These are phyloP conservation scores for Apeira syringaria DNA, from an alignment of 2,888 invertebrate genomes.

Conservation along the genomic window DNA sequence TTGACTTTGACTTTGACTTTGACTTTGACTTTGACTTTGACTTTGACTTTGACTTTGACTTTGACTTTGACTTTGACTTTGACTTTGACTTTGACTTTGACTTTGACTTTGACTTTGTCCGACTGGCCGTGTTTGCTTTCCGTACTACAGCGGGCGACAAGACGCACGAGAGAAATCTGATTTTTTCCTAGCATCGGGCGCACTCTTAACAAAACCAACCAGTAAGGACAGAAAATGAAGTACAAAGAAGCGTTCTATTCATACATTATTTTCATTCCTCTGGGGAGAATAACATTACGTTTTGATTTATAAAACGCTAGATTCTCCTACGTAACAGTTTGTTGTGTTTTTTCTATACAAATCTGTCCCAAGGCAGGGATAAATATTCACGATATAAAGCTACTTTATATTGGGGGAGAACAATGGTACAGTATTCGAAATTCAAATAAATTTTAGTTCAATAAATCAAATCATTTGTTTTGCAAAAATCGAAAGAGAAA, in stretches of 20 bases:
- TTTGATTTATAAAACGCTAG: conserved; percentile 19
- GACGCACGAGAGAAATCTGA: too few relatives aligned
- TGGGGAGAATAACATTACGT: conserved; percentile 13
- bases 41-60: too few relatives aligned
- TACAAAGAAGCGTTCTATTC: conserved; percentile 7
- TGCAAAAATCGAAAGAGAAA: too few relatives aligned
- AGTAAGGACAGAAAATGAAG: conserved; percentile 3
- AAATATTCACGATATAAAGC: conserved; percentile 15
- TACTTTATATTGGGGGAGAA: not conserved
- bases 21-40: too few relatives aligned
- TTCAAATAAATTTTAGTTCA: not conserved
- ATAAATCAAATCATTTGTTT: too few relatives aligned
- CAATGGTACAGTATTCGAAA: conserved; percentile 3
- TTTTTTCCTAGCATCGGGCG: too few relatives aligned
- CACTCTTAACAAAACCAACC: conserved; percentile 1
- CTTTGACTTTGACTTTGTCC: too few relatives aligned
- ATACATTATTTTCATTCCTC: conserved; percentile 10
- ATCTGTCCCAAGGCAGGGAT: conserved; percentile 14
- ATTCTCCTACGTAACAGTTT: conserved; percentile 8
- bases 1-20: too few relatives aligned
- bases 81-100: too few relatives aligned
- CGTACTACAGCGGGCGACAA: too few relatives aligned
- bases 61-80: too few relatives aligned
- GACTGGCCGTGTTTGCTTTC: too few relatives aligned
- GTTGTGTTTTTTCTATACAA: conserved; percentile 11